Percentiles rank a stretch among this genome's conserved stretches.
phyloP scores from a whole-genome alignment of 2,113 vertebrate genomes.

The Spilogale gracilis region DNA sequence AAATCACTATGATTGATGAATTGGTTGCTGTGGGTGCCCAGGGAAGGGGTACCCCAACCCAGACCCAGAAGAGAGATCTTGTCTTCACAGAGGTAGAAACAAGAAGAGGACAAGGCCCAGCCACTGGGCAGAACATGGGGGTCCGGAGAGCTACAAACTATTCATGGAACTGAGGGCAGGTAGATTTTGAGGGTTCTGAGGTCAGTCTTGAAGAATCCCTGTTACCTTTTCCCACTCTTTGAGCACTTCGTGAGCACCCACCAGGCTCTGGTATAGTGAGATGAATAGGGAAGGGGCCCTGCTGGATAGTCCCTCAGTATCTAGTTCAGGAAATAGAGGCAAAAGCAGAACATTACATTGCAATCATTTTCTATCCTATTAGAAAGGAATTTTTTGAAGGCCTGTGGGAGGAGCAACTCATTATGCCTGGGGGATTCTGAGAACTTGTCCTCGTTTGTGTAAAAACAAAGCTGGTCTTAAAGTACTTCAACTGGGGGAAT shows the following conservation, averaged over 20 bases:
- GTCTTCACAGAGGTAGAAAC: not conserved
- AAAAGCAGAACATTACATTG: not conserved
- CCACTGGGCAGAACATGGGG: not conserved
- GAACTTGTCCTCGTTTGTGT: not conserved
- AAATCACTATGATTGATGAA: not conserved
- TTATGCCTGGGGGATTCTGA: not conserved
- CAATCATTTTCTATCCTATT: no score
- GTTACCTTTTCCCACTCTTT: not conserved
- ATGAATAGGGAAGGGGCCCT: not conserved
- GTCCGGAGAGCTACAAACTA: not conserved
- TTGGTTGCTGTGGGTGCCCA: not conserved
- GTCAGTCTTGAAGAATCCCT: not conserved
- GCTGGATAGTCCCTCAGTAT: not conserved
- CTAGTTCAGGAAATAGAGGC: not conserved
- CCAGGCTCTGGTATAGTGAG: not conserved
- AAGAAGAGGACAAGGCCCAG: not conserved
- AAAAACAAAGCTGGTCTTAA: conserved; percentile 23
- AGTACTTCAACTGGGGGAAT: not conserved
- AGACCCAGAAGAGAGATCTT: not conserved
- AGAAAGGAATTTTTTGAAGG: not conserved
- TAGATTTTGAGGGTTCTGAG: not conserved
- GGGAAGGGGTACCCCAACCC: not conserved
- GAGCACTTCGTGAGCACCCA: not conserved
- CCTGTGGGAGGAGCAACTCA: not conserved
- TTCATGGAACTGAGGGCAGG: not conserved